These are phyloP conservation scores for Rynchops niger DNA, from an alignment of 2,113 vertebrate species.

Conservation along the genomic window DNA sequence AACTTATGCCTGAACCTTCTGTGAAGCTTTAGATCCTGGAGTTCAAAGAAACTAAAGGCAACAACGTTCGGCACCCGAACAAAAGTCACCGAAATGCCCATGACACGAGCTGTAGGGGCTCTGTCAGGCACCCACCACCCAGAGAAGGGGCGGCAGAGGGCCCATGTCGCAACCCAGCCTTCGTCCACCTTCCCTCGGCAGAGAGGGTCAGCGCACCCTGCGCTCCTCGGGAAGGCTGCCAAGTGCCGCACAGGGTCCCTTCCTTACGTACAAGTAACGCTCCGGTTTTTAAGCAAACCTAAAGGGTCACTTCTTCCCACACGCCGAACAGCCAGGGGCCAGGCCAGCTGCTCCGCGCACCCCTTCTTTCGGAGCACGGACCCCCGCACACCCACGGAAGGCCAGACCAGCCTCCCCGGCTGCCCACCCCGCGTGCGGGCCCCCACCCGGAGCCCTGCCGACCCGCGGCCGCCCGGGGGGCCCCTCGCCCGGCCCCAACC, in stretches of 20 bases:
- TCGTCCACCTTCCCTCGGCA: accelerated
- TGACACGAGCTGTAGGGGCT: not conserved
- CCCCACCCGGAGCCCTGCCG: not conserved
- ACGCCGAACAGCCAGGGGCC: not conserved
- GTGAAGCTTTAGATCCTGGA: accelerated
- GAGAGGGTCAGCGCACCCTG: accelerated
- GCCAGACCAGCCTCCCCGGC: not conserved
- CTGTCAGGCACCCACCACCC: too few relatives aligned
- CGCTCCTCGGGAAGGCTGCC: not conserved
- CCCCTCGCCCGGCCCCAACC: not conserved
- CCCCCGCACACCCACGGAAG: not conserved
- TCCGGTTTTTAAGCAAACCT: accelerated
- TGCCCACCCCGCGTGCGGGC: not conserved
- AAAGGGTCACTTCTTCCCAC: accelerated
- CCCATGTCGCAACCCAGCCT: not conserved
- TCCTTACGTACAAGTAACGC: accelerated
- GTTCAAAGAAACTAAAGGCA: not conserved
- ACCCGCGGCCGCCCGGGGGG: too few relatives aligned
- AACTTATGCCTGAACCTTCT: accelerated
- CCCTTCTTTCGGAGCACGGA: not conserved
- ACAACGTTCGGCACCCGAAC: accelerated
- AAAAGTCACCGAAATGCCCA: not conserved
- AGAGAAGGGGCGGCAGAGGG: accelerated
- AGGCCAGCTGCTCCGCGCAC: accelerated
- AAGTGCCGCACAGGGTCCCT: accelerated